Evolutionary conservation across 1,140 invertebrate species (phyloP), one percentile per base, ranked within the genome.

Genomic region (Monomorium pharaonis): DNA sequence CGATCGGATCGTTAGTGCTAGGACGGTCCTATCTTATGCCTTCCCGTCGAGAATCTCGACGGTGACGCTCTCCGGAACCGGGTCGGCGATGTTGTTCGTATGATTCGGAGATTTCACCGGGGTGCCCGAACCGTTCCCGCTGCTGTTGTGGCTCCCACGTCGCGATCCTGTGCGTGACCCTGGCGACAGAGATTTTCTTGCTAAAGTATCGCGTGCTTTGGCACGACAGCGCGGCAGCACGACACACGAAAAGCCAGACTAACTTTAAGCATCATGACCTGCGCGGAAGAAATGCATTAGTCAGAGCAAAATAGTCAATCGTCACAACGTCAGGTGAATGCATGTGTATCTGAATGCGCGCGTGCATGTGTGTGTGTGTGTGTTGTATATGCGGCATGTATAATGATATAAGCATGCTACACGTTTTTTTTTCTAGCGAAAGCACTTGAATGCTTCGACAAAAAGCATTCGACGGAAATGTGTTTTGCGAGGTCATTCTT

Each of bases 131-230:
- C 96, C 96, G 78, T 96, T 97, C 86, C 95, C 95, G 70, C 96
- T 97, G 92, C 97, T 97, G 7, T 96, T 96, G 90, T 96, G 95
- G 75, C 96, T 97, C 70, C 96, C 96, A 70, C 96, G 95, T 72
- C 96, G 95, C 83, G 96, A 97, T 84, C 96, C 97, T 96, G 95
- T 94, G 75, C 96, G 95, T 88, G 96, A 97, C 67, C 96, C 97
- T 97, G 95, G 93, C 91, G 96, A 95, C 92, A 95, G 94, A 94
- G 94, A 94, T 92, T 92, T 92, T 92, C 88, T 91, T 92, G 92
- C 91, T 92, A 89, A 92, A 88, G 90, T 88, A 92, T 92, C 91
- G 88, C 89, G 90, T 87, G 91, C 90, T 90, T 90, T 84, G 72
- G 74, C 65, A 27, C 75, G 83, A 80, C 84, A 75, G 62, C 42